These are phyloP conservation scores for Pygathrix nemaeus DNA, from an alignment of 2,113 vertebrate genomes.

Conservation along the genomic window DNA sequence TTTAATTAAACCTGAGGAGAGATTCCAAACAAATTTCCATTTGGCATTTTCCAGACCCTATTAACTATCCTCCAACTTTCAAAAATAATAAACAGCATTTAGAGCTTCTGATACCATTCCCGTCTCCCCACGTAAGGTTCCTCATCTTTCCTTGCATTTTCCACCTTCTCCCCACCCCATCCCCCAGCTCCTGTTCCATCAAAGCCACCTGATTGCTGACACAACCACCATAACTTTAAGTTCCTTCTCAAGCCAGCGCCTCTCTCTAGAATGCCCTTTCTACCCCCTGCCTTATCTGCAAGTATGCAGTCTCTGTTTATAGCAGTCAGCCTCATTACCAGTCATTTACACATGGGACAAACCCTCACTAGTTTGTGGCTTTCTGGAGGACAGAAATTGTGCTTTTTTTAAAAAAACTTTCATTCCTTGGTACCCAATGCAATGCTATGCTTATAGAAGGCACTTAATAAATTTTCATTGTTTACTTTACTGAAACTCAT, in stretches of 20 bases:
- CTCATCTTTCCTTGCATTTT: not conserved
- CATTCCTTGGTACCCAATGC: not conserved
- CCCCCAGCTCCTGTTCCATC: not conserved
- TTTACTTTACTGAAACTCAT: conserved; percentile 18
- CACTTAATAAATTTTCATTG: not conserved
- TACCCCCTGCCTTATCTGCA: not conserved
- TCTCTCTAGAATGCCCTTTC: not conserved
- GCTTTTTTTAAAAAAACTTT: not conserved
- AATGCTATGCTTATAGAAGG: not conserved
- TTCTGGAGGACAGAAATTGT: not conserved
- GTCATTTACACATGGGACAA: not conserved
- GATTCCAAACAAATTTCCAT: conserved; percentile 33
- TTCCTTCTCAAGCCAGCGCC: not conserved
- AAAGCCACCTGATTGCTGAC: not conserved
- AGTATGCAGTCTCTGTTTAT: not conserved
- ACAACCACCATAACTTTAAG: not conserved
- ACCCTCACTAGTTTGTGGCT: not conserved
- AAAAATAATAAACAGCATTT: not conserved
- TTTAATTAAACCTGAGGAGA: conserved; percentile 28
- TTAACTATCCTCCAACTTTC: not conserved
- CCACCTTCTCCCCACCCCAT: not conserved
- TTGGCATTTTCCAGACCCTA: not conserved
- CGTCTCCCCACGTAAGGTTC: not conserved
- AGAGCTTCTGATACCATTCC: not conserved
- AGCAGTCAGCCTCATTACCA: not conserved